These are phyloP conservation scores for Beroe ovata DNA, from an alignment of 37 sponge, comb jelly and placozoan species.

Conservation along the genomic window DNA sequence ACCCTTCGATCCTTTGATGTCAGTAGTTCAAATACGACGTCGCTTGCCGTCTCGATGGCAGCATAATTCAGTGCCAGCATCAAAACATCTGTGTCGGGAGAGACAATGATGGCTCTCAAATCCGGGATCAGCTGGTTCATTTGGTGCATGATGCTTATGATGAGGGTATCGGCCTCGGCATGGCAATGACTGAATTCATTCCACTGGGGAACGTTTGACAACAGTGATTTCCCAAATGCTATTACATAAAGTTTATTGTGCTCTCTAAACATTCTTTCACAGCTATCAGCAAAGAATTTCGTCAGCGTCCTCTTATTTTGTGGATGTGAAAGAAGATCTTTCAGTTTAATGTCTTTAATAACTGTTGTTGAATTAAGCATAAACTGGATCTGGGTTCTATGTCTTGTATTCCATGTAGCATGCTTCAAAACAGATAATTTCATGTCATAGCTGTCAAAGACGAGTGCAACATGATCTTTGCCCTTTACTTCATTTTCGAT, in stretches of 20 bases:
- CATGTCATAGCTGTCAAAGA: not conserved
- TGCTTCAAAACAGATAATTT: not conserved
- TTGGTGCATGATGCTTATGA: not conserved
- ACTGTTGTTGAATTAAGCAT: not conserved
- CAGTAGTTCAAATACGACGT: conserved; percentile 5
- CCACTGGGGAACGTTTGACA: not conserved
- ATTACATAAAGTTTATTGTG: not conserved
- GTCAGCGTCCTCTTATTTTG: not conserved
- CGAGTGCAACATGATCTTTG: not conserved
- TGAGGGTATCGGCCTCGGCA: not conserved
- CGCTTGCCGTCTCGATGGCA: not conserved
- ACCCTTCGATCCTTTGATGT: too few relatives aligned
- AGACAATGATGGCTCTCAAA: not conserved
- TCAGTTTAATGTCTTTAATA: not conserved
- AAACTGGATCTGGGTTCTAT: not conserved
- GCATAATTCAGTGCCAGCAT: not conserved
- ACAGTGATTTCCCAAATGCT: not conserved
- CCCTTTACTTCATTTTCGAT: not conserved
- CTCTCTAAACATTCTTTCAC: not conserved
- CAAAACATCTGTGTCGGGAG: conserved; percentile 19
- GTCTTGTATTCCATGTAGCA: not conserved
- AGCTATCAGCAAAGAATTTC: not conserved
- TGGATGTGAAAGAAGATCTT: not conserved
- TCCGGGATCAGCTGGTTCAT: not conserved
- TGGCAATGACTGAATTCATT: not conserved